These are phyloP conservation scores for Callorhinus ursinus DNA, from an alignment of 2,113 vertebrate genomes.

Conservation along the genomic window DNA sequence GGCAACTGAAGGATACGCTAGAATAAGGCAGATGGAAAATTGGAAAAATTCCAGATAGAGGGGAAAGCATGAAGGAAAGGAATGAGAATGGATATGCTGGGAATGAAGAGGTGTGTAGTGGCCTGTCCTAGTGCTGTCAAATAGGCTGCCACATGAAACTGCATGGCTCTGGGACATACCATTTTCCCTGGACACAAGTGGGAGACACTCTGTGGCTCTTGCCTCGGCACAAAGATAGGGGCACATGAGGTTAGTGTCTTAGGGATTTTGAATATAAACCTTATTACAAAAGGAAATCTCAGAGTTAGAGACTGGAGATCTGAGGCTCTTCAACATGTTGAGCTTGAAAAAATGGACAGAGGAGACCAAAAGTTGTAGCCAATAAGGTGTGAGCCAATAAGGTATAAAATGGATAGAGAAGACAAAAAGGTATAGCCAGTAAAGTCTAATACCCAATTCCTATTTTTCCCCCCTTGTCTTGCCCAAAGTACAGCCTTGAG, in stretches of 20 bases:
- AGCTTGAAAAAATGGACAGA: background rate
- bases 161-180: background rate
- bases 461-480: too few relatives aligned
- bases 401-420: too few relatives aligned
- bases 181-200: background rate
- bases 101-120: background rate
- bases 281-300: background rate
- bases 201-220: background rate
- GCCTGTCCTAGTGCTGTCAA: background rate
- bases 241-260: background rate
- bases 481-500: too few relatives aligned
- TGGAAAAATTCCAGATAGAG: background rate
- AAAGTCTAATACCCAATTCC: too few relatives aligned
- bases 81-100: background rate
- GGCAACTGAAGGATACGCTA: background rate
- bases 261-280: background rate
- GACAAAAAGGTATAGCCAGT: too few relatives aligned
- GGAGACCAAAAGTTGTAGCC: background rate
- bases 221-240: background rate
- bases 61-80: background rate
- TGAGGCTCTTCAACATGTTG: background rate
- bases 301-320: background rate
- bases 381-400: background rate
- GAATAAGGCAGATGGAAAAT: background rate
- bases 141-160: background rate